phyloP scores from a whole-genome alignment of 2,888 invertebrate species.

The Gymnosoma rotundatum region DNA sequence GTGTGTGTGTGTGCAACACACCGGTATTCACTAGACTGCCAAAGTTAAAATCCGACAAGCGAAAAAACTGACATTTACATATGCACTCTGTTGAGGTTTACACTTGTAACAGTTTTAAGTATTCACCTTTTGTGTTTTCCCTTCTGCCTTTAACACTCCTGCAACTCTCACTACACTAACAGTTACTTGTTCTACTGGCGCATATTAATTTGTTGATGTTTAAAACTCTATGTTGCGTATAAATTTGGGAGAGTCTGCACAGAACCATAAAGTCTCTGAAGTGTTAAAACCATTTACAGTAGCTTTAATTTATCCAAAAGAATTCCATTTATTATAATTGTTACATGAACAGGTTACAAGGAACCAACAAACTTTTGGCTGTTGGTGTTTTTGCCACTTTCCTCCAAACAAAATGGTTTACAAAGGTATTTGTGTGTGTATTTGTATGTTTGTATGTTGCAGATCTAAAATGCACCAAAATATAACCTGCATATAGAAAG shows the following conservation, averaged over 20 bases:
- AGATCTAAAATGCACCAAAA: constrained; percentile 46
- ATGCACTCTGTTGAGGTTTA: constrained; percentile 70
- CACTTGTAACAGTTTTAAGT: constrained; percentile 70
- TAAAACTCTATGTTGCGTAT: constrained; percentile 4
- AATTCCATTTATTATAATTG: constrained; percentile 70
- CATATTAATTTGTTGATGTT: constrained; percentile 43
- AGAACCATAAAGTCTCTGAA: constrained; percentile 61
- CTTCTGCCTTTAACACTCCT: constrained; percentile 21
- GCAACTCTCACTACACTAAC: constrained; percentile 17
- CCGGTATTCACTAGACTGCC: constrained; percentile 46
- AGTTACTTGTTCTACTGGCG: not conserved
- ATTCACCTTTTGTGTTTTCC: constrained; percentile 62
- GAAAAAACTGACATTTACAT: constrained; percentile 70
- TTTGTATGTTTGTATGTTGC: not conserved
- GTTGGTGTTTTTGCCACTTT: not conserved
- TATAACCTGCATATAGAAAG: constrained; percentile 19
- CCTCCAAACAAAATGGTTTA: constrained; percentile 35
- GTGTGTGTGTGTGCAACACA: constrained; percentile 23
- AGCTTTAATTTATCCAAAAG: constrained; percentile 70
- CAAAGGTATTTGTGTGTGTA: not conserved
- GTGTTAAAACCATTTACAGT: constrained; percentile 69
- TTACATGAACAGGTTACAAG: constrained; percentile 68
- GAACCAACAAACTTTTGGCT: constrained; percentile 54
- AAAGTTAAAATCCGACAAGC: constrained; percentile 64
- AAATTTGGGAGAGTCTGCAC: constrained; percentile 25